Evolutionary conservation across 2,113 vertebrate species (phyloP).

Genomic region (Phalacrocorax aristotelis): DNA sequence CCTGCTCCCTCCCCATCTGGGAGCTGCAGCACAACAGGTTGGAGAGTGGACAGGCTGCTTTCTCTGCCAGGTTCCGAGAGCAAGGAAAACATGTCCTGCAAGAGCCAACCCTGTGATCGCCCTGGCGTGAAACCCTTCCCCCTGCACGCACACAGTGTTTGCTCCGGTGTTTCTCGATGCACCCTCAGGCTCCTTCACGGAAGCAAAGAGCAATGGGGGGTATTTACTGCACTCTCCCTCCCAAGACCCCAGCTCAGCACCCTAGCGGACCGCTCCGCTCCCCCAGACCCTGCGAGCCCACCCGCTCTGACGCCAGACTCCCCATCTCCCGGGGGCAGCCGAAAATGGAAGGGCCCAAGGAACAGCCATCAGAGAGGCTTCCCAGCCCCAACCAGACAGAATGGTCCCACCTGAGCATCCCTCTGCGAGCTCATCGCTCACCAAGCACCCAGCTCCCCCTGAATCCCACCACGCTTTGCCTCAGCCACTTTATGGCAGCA

Average conservation of each 20-base stretch:
- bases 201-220: neutral
- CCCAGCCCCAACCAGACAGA: neutral
- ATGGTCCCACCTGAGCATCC: neutral
- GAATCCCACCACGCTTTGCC: neutral
- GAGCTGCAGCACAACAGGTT: neutral
- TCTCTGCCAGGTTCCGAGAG: conserved; percentile 12
- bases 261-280: neutral
- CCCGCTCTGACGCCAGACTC: neutral
- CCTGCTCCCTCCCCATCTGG: neutral
- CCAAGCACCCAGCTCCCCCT: neutral
- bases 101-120: neutral
- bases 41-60: neutral
- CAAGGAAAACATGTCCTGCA: neutral
- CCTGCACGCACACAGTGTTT: accelerated
- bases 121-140: neutral
- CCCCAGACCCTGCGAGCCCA: accelerated
- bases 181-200: neutral
- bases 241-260: neutral
- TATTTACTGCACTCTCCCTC: neutral
- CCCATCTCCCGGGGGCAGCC: neutral
- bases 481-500: neutral
- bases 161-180: accelerated
- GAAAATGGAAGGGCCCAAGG: accelerated
- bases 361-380: accelerated
- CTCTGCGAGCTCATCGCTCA: accelerated